These are phyloP conservation scores for Tiphia femorata DNA, from an alignment of 2,888 invertebrate species.

Conservation along the genomic window DNA sequence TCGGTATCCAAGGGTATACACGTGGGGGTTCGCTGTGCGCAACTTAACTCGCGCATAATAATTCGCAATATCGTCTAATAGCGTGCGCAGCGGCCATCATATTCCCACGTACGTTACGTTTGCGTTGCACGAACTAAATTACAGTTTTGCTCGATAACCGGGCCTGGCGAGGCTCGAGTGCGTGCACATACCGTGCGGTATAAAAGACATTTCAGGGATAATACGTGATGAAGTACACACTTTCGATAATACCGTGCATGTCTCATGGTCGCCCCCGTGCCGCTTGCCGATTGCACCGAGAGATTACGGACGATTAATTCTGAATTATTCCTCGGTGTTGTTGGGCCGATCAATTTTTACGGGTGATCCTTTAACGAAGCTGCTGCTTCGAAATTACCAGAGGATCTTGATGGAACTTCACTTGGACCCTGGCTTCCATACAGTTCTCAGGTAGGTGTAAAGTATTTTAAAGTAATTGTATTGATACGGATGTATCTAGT, in stretches of 20 bases:
- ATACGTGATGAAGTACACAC: not conserved
- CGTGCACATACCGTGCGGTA: constrained; percentile 20
- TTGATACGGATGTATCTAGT: too few species aligned
- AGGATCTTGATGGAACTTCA: too few species aligned
- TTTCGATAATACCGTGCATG: not conserved
- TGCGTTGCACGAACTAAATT: constrained; percentile 15
- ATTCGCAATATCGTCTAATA: constrained; percentile 30
- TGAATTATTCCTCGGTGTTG: too few species aligned
- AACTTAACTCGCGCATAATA: constrained; percentile 20
- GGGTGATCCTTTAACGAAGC: too few species aligned
- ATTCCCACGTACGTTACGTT: constrained; percentile 10
- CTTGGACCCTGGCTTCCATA: too few species aligned
- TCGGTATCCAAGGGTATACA: too few species aligned
- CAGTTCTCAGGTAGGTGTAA: too few species aligned
- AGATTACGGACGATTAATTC: constrained; percentile 1
- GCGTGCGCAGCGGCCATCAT: constrained; percentile 26
- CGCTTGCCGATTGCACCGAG: not conserved
- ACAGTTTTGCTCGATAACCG: constrained; percentile 27
- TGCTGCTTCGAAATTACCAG: too few species aligned
- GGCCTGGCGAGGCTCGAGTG: not conserved
- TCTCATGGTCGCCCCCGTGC: not conserved
- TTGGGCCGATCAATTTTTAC: not conserved
- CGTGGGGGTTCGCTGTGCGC: not conserved
- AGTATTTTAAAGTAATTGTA: too few species aligned
- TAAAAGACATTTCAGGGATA: too few species aligned